A percentile compares a stretch with the other conserved stretches of the same genome.
These are phyloP conservation scores for Sphaerodactylus townsendi DNA, from an alignment of 2,113 vertebrate species.

Conservation along the genomic window DNA sequence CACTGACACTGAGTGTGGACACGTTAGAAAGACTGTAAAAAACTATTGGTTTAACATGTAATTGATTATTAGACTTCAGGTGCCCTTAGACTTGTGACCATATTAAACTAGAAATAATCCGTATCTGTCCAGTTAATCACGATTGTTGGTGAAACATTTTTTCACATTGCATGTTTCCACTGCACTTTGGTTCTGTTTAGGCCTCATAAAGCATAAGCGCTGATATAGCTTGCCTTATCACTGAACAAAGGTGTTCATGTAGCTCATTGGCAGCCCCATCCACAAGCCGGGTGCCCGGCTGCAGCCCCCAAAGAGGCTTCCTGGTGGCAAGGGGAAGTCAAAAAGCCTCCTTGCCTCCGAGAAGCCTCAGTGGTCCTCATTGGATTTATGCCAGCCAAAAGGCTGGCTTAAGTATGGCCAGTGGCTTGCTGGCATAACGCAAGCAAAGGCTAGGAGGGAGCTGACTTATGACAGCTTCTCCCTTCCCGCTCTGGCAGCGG, in stretches of 20 bases:
- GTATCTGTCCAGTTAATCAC: not conserved
- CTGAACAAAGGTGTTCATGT: not conserved
- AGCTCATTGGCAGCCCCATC: too few species aligned
- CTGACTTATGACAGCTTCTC: too few species aligned
- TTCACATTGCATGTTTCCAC: slow-evolving; percentile 33
- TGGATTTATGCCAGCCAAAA: too few species aligned
- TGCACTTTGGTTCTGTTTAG: not conserved
- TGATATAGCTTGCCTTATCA: not conserved
- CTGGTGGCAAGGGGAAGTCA: too few species aligned
- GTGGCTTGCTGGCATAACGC: too few species aligned
- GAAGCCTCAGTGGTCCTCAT: too few species aligned
- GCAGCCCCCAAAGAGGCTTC: too few species aligned
- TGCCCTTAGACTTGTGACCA: not conserved
- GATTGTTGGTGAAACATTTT: not conserved
- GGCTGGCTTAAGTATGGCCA: too few species aligned
- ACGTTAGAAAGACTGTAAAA: not conserved
- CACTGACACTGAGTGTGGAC: slow-evolving; percentile 29
- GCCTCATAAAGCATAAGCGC: not conserved
- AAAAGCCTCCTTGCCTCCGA: too few species aligned
- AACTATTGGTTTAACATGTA: not conserved
- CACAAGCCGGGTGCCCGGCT: too few species aligned
- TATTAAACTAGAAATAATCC: not conserved
- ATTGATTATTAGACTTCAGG: not conserved
- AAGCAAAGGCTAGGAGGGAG: too few species aligned
- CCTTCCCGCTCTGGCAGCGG: too few species aligned